Evolutionary conservation across 1,140 invertebrate genomes (phyloP).

Genomic region (Ladona fulva): DNA sequence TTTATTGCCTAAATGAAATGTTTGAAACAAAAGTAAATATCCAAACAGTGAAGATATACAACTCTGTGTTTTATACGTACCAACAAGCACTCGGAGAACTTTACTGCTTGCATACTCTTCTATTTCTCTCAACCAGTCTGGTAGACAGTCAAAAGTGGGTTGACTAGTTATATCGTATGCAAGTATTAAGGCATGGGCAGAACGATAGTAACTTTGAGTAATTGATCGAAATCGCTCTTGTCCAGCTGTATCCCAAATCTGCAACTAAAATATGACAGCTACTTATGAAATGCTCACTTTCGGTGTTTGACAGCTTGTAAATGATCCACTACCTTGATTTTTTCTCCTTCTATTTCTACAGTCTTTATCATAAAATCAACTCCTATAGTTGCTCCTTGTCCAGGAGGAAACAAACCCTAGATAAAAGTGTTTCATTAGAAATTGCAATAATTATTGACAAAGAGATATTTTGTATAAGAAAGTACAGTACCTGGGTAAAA

Average conservation of each 20-base stretch:
- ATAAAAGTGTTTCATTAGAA: conserved; percentile 18
- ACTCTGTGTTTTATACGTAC: conserved; percentile 40
- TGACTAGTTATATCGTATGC: conserved; percentile 97
- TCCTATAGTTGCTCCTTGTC: conserved; percentile 97
- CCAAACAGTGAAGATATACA: background rate
- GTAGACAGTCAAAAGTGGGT: conserved; percentile 91
- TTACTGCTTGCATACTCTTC: conserved; percentile 93
- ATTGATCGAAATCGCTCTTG: conserved; percentile 96
- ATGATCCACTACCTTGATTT: conserved; percentile 74
- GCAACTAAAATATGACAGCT: conserved; percentile 54
- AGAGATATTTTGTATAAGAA: background rate
- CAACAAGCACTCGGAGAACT: conserved; percentile 85
- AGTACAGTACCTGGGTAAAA: conserved; percentile 61
- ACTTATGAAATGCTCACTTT: background rate
- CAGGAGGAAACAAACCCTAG: conserved; percentile 84
- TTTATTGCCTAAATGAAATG: conserved; percentile 72
- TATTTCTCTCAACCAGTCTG: conserved; percentile 92
- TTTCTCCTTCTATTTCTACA: conserved; percentile 94
- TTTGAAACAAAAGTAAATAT: conserved; percentile 12
- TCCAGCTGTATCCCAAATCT: conserved; percentile 97
- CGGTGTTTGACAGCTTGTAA: conserved; percentile 18
- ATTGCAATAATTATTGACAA: background rate
- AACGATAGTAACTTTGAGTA: conserved; percentile 96
- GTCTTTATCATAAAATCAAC: conserved; percentile 99
- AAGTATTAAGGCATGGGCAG: conserved; percentile 92